These are phyloP conservation scores for Natator depressus DNA, from an alignment of 2,113 vertebrate genomes.

Conservation along the genomic window DNA sequence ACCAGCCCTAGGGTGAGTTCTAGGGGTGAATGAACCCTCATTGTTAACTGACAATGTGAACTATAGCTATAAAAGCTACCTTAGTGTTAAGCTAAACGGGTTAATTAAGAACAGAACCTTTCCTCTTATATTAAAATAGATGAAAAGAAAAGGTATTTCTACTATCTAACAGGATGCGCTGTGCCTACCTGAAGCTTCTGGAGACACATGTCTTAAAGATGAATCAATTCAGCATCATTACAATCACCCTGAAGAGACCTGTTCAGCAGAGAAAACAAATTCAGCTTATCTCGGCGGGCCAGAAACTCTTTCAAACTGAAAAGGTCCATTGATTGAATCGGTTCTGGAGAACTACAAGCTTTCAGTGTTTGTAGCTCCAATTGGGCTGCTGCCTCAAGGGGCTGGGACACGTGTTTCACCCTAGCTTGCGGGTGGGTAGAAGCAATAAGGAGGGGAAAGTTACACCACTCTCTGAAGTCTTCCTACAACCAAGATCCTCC, in stretches of 20 bases:
- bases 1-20: background rate
- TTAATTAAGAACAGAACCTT: too few relatives aligned
- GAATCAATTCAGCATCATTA: fast-evolving
- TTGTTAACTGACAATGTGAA: background rate
- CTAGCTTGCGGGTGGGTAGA: fast-evolving
- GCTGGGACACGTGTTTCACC: fast-evolving
- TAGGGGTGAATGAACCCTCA: background rate
- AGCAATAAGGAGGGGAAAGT: fast-evolving
- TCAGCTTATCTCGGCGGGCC: fast-evolving
- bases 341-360: fast-evolving
- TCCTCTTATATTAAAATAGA: background rate
- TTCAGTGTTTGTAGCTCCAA: background rate
- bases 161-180: background rate
- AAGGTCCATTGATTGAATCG: background rate
- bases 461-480: background rate
- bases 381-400: fast-evolving
- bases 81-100: too few relatives aligned
- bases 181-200: background rate
- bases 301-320: fast-evolving
- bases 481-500: background rate
- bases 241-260: fast-evolving
- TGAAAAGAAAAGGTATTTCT: too few relatives aligned
- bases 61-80: too few relatives aligned
- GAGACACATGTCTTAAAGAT: fast-evolving
- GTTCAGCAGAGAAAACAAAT: fast-evolving